Base-by-base conservation (phyloP, 2,888 invertebrate genomes). In the Diarsia brunnea region DNA sequence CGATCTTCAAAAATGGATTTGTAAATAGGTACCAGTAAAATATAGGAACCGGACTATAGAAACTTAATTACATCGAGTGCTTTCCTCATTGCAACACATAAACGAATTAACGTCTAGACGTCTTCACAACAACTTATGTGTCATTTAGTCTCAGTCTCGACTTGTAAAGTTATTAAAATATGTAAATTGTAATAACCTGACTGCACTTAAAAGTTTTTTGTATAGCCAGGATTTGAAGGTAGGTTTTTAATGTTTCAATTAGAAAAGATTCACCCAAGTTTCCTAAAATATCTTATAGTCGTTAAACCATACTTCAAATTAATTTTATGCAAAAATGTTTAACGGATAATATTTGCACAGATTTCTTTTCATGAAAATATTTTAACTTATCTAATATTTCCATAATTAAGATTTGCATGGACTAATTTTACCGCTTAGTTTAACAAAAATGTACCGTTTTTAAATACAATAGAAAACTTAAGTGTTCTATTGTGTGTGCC, bases 81-180 rank as follows among this genome's bases (percentile, higher is more conserved):
- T 65, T 53, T 1, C 16, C 53, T 63, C 19, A 38, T 51, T 38
- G 8, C 53, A 31, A 53, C 14, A 38, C 51, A 24, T 67, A 67
- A 72, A 72, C 14, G 16, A 67, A 73, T 78, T 72, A 67, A 4
- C n/a, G 72, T 78, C 78, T 78, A 78, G 78, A 78, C 63, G 31
- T 21, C 47, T 53, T 66, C 43, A 55, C 51, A 70, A 60, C 31
- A 24, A 63, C 14, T 49, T 63, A 63, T 55, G 24, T 21, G 12
- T 31, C 61, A 55, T 63, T 66, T 31, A 63, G 58, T 58, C 11
- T 14, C 43, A 31, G 24, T n/a, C 70, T 47, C 21, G 38, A 5
- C 49, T 45, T n/a, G 12, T 58, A 38, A 78, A n/a, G 4, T 45
- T 63, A 67, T 61, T 77, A 67, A 73, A 67, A 43, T 72, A 72